These are phyloP conservation scores for Indri indri DNA, from an alignment of 2,113 vertebrate genomes.

Conservation along the genomic window DNA sequence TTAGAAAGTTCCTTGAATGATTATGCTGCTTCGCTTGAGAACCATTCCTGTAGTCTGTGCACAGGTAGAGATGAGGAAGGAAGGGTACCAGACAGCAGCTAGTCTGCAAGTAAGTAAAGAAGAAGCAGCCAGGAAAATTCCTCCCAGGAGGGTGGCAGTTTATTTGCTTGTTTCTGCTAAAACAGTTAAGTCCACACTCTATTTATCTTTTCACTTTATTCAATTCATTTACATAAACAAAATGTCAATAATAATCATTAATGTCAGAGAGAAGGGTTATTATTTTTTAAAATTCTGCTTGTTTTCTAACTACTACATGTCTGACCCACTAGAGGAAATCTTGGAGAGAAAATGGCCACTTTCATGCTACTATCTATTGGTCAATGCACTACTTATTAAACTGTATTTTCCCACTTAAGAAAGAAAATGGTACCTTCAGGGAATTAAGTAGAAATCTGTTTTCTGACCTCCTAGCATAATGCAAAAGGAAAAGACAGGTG, in stretches of 20 bases:
- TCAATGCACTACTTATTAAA: not conserved
- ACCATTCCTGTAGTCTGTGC: rapidly evolving
- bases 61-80: not conserved
- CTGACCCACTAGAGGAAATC: not conserved
- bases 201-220: not conserved
- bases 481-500: not conserved
- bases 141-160: not conserved
- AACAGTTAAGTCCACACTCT: not conserved
- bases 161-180: not conserved
- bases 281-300: not conserved
- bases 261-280: not conserved
- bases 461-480: not conserved
- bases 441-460: not conserved
- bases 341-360: not conserved
- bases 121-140: not conserved
- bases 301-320: not conserved
- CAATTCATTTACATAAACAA: not conserved
- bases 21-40: not conserved
- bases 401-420: not conserved
- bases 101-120: not conserved
- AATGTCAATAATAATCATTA: not conserved
- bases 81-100: not conserved
- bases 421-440: not conserved
- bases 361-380: not conserved
- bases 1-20: not conserved